phyloP scores from a whole-genome alignment of 2,113 vertebrate genomes.

The Rana temporaria region DNA sequence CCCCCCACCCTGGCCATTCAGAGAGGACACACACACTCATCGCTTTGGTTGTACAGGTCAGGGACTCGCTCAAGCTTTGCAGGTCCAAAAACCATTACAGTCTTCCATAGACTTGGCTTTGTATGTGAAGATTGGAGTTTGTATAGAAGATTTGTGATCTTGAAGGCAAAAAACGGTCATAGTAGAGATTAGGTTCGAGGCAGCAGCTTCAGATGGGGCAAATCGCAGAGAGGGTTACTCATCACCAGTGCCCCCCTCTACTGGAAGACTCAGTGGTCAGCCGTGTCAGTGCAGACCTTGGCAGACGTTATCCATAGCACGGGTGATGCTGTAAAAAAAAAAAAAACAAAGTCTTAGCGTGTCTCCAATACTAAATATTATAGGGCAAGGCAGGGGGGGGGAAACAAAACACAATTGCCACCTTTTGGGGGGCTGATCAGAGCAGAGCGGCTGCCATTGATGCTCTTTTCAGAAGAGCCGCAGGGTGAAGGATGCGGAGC shows the following conservation, averaged over 20 bases:
- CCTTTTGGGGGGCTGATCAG: too few species aligned
- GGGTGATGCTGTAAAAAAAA: conserved; percentile 69
- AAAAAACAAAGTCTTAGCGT: neutral
- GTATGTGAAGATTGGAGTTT: too few species aligned
- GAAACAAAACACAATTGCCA: too few species aligned
- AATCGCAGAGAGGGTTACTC: neutral
- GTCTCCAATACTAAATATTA: neutral
- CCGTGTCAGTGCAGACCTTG: conserved; percentile 62
- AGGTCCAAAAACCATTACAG: too few species aligned
- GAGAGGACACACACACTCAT: neutral
- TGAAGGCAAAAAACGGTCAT: neutral
- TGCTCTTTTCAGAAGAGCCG: too few species aligned
- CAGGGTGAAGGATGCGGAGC: too few species aligned
- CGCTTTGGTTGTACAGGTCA: neutral
- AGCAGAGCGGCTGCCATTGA: too few species aligned
- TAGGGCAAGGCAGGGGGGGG: too few species aligned
- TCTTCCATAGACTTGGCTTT: too few species aligned
- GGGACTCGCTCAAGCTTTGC: neutral
- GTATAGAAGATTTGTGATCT: neutral
- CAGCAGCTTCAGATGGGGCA: neutral
- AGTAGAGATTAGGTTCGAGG: neutral
- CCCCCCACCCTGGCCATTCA: too few species aligned
- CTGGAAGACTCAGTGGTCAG: neutral
- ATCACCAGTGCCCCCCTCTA: neutral
- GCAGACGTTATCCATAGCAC: conserved; percentile 75